phyloP scores from a whole-genome alignment of 1,140 invertebrate species.

The Ridgeia piscesae region DNA sequence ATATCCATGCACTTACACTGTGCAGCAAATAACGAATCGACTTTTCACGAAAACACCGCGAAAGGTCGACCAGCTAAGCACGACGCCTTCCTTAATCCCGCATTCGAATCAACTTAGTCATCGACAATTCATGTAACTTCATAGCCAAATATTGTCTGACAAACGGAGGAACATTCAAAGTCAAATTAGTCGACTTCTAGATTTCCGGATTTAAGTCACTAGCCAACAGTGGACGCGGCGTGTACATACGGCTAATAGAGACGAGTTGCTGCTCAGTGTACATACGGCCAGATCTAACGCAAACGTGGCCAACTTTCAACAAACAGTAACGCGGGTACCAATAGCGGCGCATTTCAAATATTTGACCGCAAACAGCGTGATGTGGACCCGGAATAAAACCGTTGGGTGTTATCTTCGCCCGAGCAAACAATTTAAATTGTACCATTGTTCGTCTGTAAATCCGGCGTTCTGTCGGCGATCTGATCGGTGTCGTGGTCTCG shows the following conservation, averaged over 20 bases:
- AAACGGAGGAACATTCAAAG: background rate
- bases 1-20: background rate
- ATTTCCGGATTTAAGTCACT: background rate
- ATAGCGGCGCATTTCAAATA: conserved; percentile 1
- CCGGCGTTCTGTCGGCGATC: background rate
- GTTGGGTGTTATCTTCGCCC: background rate
- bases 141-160: background rate
- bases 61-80: background rate
- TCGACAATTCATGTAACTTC: background rate
- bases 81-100: background rate
- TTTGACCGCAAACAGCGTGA: background rate
- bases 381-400: background rate
- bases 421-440: background rate
- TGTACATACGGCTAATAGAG: background rate
- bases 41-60: too few relatives aligned
- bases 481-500: background rate
- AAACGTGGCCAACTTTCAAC: background rate
- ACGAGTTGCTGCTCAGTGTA: background rate
- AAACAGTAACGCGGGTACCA: background rate
- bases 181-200: conserved; percentile 5
- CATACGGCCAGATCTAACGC: background rate
- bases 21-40: too few relatives aligned
- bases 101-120: background rate
- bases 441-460: conserved; percentile 5
- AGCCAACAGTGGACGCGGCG: background rate